A percentile compares a stretch with the other conserved stretches of the same genome.
These are phyloP conservation scores for Dermolepida albohirtum DNA, from an alignment of 2,888 invertebrate species.

Conservation along the genomic window DNA sequence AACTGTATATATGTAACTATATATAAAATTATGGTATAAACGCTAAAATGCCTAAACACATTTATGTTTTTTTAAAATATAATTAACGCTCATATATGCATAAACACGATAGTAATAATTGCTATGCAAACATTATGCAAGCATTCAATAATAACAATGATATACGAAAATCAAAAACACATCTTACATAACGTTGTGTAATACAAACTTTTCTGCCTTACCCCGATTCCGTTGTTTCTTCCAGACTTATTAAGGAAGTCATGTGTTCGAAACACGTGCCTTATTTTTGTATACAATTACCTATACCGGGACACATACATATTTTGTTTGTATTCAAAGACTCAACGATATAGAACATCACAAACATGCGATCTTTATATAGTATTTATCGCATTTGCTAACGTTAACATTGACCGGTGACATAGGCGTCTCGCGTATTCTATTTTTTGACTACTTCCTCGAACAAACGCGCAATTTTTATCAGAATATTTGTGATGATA, in stretches of 20 bases:
- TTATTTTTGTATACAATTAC: constrained; percentile 20
- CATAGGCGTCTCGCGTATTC: background rate
- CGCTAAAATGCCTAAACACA: too few relatives aligned
- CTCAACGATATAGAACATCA: constrained; percentile 14
- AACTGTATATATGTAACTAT: too few relatives aligned
- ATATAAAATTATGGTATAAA: too few relatives aligned
- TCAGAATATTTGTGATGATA: constrained; percentile 18
- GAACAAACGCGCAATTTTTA: background rate
- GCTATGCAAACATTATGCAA: too few relatives aligned
- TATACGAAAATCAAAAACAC: background rate
- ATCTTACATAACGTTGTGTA: background rate
- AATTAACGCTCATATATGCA: background rate
- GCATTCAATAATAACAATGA: background rate
- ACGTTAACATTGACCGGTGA: background rate
- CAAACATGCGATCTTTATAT: background rate
- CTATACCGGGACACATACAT: constrained; percentile 5
- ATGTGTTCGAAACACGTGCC: constrained; percentile 36
- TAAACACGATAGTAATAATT: background rate
- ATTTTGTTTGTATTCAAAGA: constrained; percentile 43
- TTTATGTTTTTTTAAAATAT: too few relatives aligned
- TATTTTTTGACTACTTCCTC: background rate
- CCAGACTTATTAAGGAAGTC: constrained; percentile 21
- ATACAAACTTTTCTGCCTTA: constrained; percentile 37
- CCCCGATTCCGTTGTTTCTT: constrained; percentile 24
- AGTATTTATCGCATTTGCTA: too few relatives aligned